Conservation (phyloP, 2,113 vertebrate species). For the Bufo gargarizans region DNA sequence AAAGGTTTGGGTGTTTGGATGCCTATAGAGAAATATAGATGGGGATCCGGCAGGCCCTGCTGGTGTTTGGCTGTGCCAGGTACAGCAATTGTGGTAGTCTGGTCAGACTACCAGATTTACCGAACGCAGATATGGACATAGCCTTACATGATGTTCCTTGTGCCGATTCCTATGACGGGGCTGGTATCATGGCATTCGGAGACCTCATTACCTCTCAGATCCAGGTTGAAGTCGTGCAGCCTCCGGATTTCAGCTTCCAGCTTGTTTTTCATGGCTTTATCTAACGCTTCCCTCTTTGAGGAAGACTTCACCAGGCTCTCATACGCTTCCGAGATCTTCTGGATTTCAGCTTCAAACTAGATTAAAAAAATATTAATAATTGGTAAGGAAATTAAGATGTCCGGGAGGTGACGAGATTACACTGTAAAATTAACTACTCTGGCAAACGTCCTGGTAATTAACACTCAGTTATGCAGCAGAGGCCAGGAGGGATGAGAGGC, state of each 20-base stretch:
- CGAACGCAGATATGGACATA: no score
- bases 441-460: neutral
- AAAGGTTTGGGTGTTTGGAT: no score
- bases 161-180: neutral
- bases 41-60: no score
- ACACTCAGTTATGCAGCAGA: neutral
- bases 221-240: constrained; percentile 87
- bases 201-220: constrained; percentile 75
- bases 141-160: no score
- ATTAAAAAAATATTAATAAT: constrained; percentile 37
- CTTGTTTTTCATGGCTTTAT: constrained; percentile 84
- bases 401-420: neutral
- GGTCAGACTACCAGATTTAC: no score
- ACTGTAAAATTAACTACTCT: neutral
- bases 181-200: neutral
- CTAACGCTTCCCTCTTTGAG: constrained; percentile 82
- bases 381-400: neutral
- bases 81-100: no score
- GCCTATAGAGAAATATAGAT: no score
- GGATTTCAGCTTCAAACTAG: constrained; percentile 84
- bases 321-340: constrained; percentile 83
- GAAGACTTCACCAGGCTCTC: constrained; percentile 84
- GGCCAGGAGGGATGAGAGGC: neutral
- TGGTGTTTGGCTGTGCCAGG: no score
- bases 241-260: constrained; percentile 85